Percentiles rank a stretch among this genome's conserved stretches.
These are phyloP conservation scores for Ahaetulla prasina DNA, from an alignment of 2,113 vertebrate species.

Conservation along the genomic window DNA sequence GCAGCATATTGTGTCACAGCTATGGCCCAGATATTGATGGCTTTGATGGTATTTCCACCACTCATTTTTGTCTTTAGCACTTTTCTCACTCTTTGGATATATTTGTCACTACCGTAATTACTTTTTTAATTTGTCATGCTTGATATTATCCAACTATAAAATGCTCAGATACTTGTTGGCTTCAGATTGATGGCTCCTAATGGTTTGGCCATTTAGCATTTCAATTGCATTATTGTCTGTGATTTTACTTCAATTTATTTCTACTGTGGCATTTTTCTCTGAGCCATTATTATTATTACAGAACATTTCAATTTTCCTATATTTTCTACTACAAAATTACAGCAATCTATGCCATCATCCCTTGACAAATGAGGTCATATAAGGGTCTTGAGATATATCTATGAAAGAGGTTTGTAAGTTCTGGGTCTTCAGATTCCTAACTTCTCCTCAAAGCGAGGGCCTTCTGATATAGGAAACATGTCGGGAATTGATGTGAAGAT, in stretches of 20 bases:
- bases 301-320: not conserved
- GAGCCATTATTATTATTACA: not conserved
- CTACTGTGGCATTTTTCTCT: not conserved
- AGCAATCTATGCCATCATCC: not conserved
- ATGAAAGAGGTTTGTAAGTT: not conserved
- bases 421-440: not conserved
- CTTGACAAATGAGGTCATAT: not conserved
- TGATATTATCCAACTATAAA: not conserved
- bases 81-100: not conserved
- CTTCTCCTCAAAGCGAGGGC: not conserved
- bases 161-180: not conserved
- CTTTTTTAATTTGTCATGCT: not conserved
- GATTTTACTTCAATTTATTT: not conserved
- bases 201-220: not conserved
- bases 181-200: not conserved
- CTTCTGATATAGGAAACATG: not conserved
- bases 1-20: not conserved
- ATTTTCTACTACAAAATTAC: not conserved
- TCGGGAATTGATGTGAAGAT: not conserved
- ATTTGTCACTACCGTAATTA: not conserved
- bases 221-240: not conserved
- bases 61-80: not conserved
- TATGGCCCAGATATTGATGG: not conserved
- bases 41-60: not conserved
- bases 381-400: not conserved